Evolutionary conservation across 2,797 vertebrate genomes (phyloP).

Genomic region (Microchirus variegatus): DNA sequence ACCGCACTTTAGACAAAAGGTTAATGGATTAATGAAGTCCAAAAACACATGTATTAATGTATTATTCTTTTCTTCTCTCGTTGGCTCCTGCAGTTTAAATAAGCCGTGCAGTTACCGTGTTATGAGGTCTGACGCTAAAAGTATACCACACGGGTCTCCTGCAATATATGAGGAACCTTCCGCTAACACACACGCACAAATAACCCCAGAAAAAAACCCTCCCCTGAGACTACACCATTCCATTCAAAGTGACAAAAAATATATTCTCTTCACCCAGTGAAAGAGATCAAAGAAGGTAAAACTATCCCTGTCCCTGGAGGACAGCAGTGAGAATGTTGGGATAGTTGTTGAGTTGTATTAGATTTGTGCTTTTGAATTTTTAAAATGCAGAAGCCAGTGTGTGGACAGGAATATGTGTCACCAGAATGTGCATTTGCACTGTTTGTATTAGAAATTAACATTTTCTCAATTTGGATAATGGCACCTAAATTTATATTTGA

Average conservation of each 20-base stretch:
- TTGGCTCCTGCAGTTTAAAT: no score
- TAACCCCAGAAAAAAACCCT: constrained; percentile 24
- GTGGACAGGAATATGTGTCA: background rate
- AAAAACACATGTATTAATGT: no score
- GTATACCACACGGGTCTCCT: no score
- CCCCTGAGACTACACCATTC: constrained; percentile 34
- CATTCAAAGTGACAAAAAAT: constrained; percentile 34
- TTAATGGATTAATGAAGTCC: constrained; percentile 8
- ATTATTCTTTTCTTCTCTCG: no score
- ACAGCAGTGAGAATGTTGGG: constrained; percentile 8
- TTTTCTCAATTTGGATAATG: no score
- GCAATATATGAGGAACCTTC: no score
- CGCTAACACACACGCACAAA: no score
- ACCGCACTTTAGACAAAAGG: background rate
- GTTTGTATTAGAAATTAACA: background rate
- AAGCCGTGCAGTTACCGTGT: no score
- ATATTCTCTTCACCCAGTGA: constrained; percentile 26
- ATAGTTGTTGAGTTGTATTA: constrained; percentile 22
- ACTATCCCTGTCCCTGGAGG: constrained; percentile 33
- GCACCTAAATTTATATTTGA: no score
- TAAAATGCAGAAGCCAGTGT: constrained; percentile 10
- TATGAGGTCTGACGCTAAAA: no score
- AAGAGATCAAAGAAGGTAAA: constrained; percentile 15
- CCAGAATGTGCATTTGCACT: background rate
- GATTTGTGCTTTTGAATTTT: constrained; percentile 25